These are phyloP conservation scores for Centropus bengalensis DNA, from an alignment of 2,113 vertebrate genomes.

Conservation along the genomic window DNA sequence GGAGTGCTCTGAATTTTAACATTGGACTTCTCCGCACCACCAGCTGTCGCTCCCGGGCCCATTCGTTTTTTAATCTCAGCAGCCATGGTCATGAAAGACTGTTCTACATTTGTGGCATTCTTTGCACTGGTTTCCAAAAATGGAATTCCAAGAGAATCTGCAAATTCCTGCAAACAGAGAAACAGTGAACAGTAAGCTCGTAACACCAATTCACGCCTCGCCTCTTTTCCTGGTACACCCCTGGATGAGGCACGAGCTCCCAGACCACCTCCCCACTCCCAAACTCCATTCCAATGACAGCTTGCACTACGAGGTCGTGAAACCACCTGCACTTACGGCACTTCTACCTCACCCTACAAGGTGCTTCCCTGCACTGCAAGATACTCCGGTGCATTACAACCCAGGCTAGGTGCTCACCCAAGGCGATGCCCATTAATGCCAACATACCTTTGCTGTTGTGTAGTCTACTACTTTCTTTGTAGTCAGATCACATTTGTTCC, in stretches of 20 bases:
- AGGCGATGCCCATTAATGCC: accelerated
- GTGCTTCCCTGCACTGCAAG: not conserved
- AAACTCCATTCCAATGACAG: accelerated
- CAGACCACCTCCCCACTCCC: not conserved
- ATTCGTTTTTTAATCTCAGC: constrained; percentile 98
- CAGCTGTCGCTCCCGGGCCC: constrained; percentile 92
- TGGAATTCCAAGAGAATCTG: constrained; percentile 93
- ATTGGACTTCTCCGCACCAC: constrained; percentile 91
- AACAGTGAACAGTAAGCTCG: constrained; percentile 6
- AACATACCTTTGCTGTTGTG: constrained; percentile 92
- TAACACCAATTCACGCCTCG: accelerated
- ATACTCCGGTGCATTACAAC: accelerated
- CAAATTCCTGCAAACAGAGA: constrained; percentile 87
- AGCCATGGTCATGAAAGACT: constrained; percentile 99
- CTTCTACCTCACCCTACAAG: not conserved
- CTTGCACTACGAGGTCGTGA: accelerated
- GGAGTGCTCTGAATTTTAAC: constrained; percentile 99
- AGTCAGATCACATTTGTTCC: constrained; percentile 97
- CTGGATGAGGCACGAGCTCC: not conserved
- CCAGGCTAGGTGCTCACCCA: not conserved
- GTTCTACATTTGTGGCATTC: constrained; percentile 98
- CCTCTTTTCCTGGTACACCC: not conserved
- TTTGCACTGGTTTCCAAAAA: constrained; percentile 98
- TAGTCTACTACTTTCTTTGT: constrained; percentile 98
- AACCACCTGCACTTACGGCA: accelerated